Conservation (phyloP, 2,113 vertebrate genomes). For the Pithys albifrons region DNA sequence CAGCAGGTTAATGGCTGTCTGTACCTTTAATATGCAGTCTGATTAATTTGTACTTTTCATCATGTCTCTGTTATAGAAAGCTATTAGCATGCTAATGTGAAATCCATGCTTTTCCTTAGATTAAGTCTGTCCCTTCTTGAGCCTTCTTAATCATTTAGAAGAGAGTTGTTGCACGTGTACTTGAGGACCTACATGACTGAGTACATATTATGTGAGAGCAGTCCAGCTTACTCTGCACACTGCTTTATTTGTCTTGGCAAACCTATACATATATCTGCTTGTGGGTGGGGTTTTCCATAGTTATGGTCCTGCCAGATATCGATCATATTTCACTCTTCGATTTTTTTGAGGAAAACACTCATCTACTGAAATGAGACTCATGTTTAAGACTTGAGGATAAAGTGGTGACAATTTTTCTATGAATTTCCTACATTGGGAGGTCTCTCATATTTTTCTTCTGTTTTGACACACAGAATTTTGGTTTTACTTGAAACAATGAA, state of each 20-base stretch:
- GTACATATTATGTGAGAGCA: background rate
- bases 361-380: background rate
- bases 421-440: background rate
- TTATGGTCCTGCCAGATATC: background rate
- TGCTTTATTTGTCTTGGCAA: constrained; percentile 49
- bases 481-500: background rate
- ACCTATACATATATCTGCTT: background rate
- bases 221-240: background rate
- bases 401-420: background rate
- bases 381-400: background rate
- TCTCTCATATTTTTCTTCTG: background rate
- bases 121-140: background rate
- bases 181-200: background rate
- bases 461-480: background rate
- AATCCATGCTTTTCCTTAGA: background rate
- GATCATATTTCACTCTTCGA: background rate
- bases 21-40: background rate
- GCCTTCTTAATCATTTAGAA: background rate
- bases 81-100: background rate
- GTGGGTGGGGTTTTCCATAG: background rate
- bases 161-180: background rate
- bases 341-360: background rate
- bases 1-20: background rate
- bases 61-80: background rate
- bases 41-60: background rate